Evolutionary conservation across 2,113 vertebrate genomes (phyloP), one percentile per base, ranked within the genome.

Genomic region (Eulemur rufifrons): DNA sequence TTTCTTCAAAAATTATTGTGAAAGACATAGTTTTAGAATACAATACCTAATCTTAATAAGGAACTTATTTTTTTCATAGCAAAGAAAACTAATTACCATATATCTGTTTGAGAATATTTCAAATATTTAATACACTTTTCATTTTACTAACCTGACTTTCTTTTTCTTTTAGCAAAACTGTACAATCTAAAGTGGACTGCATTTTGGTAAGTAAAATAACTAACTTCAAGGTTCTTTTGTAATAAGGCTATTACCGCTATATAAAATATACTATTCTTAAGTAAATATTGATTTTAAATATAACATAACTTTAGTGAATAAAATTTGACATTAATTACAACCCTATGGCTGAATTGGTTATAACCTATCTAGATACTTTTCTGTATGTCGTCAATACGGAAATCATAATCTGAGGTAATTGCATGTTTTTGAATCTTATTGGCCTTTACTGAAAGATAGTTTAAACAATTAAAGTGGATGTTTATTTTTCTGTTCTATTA

Each of bases 151-250:
- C 92, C 63, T 89, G 78, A 47, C 37, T 98, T 96, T 98, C 97
- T 97, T 98, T 96, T 97, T 98, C 91, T 99, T 99, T 84, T 99
- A 99, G 99, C 99, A 99, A 99, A 99, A 99, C 99, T 98, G 99
- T 99, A 98, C 99, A 99, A 98, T 99, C 99, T 98, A 99, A 99
- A 98, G 99, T 99, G 99, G 99, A 99, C 98, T 99, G 98, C 99
- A 99, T 99, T 98, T 99, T 99, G 99, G 99, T 99, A 98, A 99
- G 99, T 99, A 97, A 94, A 97, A 96, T 96, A 96, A 95, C 59
- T 92, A 95, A 96, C 73, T 88, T 98, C 96, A 61, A 92, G 76
- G 12, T 92, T 95, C 2, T 89, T 94, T 85, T 91, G 13, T 91
- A 89, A 77, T 85, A 84, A 84, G 52, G 1, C 5, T 94, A 86